Evolutionary conservation across 2,113 vertebrate genomes (phyloP).

Genomic region (Phaethon lepturus): DNA sequence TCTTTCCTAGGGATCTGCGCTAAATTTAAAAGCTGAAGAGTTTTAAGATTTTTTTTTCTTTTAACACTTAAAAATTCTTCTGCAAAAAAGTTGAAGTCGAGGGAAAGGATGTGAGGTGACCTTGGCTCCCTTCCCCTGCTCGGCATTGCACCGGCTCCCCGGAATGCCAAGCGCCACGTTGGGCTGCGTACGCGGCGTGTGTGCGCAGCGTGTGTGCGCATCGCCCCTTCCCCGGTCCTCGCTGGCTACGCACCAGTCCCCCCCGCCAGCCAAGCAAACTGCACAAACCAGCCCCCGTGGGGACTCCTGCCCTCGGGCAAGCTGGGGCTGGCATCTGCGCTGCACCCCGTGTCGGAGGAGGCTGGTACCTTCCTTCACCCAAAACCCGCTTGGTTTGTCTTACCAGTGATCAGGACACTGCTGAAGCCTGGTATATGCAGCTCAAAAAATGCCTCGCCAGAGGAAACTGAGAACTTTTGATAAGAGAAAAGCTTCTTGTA

Average conservation of each 20-base stretch:
- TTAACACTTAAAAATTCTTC: neutral
- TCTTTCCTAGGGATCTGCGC: neutral
- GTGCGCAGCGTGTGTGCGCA: rapidly evolving
- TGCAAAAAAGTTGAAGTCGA: neutral
- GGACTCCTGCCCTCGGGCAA: neutral
- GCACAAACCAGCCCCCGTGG: neutral
- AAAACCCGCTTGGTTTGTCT: neutral
- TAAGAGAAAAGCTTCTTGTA: constrained; percentile 27
- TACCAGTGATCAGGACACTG: neutral
- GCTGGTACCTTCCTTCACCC: neutral
- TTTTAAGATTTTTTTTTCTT: neutral
- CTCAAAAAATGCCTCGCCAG: neutral
- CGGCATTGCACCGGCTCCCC: neutral
- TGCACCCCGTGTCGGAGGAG: neutral
- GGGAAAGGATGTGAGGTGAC: too few species aligned
- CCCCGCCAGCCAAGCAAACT: neutral
- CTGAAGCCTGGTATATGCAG: neutral
- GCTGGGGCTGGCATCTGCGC: neutral
- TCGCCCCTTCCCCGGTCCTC: neutral
- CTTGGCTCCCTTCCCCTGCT: neutral
- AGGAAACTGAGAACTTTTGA: neutral
- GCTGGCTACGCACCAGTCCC: neutral
- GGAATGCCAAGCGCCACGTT: rapidly evolving
- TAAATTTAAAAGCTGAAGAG: neutral
- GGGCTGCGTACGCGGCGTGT: neutral